A percentile compares a stretch with the other conserved stretches of the same genome.
Conservation (phyloP, 2,797 vertebrate genomes). For the Microctenopoma stevenorrisi region DNA sequence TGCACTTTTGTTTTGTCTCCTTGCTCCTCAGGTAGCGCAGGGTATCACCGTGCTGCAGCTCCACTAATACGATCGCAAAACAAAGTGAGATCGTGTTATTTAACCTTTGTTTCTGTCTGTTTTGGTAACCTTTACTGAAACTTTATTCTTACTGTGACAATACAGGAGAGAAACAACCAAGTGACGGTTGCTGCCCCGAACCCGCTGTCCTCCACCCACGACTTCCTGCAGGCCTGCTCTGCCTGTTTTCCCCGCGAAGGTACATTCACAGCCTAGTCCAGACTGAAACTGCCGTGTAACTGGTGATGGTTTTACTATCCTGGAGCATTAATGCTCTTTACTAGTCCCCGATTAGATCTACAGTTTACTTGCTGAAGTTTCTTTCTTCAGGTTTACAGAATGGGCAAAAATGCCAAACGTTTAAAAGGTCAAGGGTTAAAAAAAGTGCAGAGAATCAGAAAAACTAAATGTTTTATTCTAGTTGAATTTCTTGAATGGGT, state of each 20-base stretch:
- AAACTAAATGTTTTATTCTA: too few species aligned
- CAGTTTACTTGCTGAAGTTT: too few species aligned
- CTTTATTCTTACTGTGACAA: slow-evolving; percentile 10
- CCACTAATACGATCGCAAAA: slow-evolving; percentile 31
- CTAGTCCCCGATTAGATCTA: too few species aligned
- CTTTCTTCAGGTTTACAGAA: too few species aligned
- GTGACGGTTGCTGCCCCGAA: slow-evolving; percentile 70
- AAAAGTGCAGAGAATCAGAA: too few species aligned
- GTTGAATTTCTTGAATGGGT: not conserved
- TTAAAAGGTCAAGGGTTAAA: too few species aligned
- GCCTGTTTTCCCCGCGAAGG: slow-evolving; percentile 91
- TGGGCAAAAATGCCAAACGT: too few species aligned
- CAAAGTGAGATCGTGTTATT: slow-evolving; percentile 56
- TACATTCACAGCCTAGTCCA: slow-evolving; percentile 49
- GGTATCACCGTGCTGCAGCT: slow-evolving; percentile 35
- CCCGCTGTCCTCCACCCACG: slow-evolving; percentile 88
- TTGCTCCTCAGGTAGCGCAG: slow-evolving; percentile 57
- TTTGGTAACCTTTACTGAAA: slow-evolving; percentile 20
- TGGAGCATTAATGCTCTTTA: not conserved
- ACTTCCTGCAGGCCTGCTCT: slow-evolving; percentile 93
- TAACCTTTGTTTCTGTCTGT: not conserved
- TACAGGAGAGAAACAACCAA: slow-evolving; percentile 46
- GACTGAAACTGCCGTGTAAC: too few species aligned
- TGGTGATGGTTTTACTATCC: not conserved
- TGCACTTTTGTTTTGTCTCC: not conserved